Conservation (phyloP, 2,113 vertebrate genomes). For the Toxostoma redivivum region DNA sequence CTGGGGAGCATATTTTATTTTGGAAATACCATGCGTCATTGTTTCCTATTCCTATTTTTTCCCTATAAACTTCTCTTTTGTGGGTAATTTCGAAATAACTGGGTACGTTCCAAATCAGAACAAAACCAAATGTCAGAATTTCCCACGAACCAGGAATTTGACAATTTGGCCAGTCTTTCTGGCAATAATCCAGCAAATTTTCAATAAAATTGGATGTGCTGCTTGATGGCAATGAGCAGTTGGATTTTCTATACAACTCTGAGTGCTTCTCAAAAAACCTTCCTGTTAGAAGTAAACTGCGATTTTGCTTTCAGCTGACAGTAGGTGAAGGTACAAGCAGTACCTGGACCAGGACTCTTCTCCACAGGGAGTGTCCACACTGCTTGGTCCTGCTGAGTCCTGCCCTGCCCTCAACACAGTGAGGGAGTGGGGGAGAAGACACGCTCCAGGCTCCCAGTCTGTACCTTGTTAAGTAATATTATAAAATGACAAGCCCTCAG, state of each 20-base stretch:
- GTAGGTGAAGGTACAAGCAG: neutral
- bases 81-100: constrained; percentile 34
- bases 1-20: neutral
- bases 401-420: neutral
- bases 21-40: constrained; percentile 47
- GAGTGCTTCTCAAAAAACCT: neutral
- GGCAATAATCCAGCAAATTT: neutral
- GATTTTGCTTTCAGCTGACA: neutral
- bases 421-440: neutral
- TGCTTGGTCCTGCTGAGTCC: neutral
- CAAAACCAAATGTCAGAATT: constrained; percentile 50
- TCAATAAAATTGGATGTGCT: neutral
- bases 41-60: constrained; percentile 54
- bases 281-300: neutral
- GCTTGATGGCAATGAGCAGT: neutral
- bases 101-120: constrained; percentile 1
- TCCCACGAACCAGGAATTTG: constrained; percentile 42
- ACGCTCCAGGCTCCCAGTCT: neutral
- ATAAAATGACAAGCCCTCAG: neutral
- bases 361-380: neutral
- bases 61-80: constrained; percentile 29
- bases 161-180: constrained; percentile 23
- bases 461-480: neutral
- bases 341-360: neutral
- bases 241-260: neutral